phyloP scores from a whole-genome alignment of 2,113 vertebrate species.

The Fulmarus glacialis region DNA sequence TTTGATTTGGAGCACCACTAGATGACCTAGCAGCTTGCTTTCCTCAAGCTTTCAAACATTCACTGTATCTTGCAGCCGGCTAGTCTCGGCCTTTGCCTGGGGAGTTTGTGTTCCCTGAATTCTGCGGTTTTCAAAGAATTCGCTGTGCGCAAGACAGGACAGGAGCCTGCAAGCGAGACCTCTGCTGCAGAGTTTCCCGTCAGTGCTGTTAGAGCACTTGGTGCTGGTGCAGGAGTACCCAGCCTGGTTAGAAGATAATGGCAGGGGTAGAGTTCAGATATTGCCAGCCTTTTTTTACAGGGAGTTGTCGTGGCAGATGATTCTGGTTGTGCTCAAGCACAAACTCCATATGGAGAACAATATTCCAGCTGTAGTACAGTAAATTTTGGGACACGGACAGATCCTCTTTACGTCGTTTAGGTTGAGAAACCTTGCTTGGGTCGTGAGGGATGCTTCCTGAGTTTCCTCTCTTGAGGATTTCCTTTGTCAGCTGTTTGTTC shows the following conservation, averaged over 20 bases:
- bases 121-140: not conserved
- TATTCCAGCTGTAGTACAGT: not conserved
- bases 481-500: not conserved
- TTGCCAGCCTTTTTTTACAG: not conserved
- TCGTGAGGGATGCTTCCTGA: not conserved
- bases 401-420: not conserved
- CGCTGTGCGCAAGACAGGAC: not conserved
- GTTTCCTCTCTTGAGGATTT: not conserved
- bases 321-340: not conserved
- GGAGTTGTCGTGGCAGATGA: not conserved
- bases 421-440: not conserved
- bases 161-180: not conserved
- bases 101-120: conserved; percentile 1
- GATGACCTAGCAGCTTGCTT: not conserved
- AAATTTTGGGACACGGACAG: not conserved
- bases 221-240: not conserved
- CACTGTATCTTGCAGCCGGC: not conserved
- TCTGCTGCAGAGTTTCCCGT: not conserved
- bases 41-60: not conserved
- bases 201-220: not conserved
- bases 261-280: not conserved
- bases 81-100: not conserved
- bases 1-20: not conserved
- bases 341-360: not conserved
- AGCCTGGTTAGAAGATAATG: not conserved